Conservation (phyloP, 2,113 vertebrate species). For the Oryctolagus cuniculus region mOryCun1.1 NC_091448.1:12828001-12828500, state of each 20-base stretch:
- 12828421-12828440: no score
- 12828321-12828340: neutral
- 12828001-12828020: neutral
- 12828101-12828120: neutral
- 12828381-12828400: accelerated
- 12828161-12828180: neutral
- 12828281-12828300: neutral
- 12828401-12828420: neutral
- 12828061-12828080: neutral
- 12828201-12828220: neutral
- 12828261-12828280: neutral
- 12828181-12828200: neutral
- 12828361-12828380: neutral
- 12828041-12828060: accelerated
- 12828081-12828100: neutral
- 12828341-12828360: neutral
- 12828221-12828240: conserved; percentile 29
- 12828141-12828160: neutral
- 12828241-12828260: neutral
- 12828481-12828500: neutral
- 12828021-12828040: neutral
- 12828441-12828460: no score
- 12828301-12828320: neutral
- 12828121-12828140: neutral
- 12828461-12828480: neutral